Conservation (phyloP, 2,888 invertebrate species). For the Aspidiotus rigidus region DNA sequence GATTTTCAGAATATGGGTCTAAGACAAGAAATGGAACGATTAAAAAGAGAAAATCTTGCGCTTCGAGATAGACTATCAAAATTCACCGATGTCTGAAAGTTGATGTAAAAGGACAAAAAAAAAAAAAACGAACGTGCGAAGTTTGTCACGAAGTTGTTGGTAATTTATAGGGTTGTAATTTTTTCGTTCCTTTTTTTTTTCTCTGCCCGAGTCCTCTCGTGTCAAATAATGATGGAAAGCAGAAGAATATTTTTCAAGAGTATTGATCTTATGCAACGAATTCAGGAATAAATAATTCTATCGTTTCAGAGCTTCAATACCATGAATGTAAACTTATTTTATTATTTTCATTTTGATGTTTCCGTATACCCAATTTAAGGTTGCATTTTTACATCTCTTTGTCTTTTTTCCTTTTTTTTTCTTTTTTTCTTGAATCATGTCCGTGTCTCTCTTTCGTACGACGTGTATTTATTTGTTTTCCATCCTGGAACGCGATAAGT, state of each 20-base stretch:
- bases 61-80: constrained; percentile 81
- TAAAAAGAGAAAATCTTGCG: constrained; percentile 84
- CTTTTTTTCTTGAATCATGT: too few relatives aligned
- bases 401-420: background rate
- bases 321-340: background rate
- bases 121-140: background rate
- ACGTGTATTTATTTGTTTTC: too few relatives aligned
- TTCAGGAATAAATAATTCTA: background rate
- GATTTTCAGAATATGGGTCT: constrained; percentile 70
- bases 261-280: constrained; percentile 13
- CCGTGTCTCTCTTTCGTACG: too few relatives aligned
- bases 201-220: too few relatives aligned
- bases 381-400: constrained; percentile 12
- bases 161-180: constrained; percentile 17
- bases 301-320: background rate
- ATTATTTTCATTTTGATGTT: background rate
- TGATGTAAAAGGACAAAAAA: background rate
- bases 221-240: too few relatives aligned
- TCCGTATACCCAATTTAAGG: background rate
- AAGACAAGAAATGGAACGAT: constrained; percentile 79
- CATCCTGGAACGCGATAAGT: background rate
- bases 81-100: constrained; percentile 45
- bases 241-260: background rate
- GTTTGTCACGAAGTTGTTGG: background rate
- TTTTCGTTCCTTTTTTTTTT: constrained; percentile 9